Percentiles rank a stretch among this genome's conserved stretches.
Conservation (phyloP, 2,113 vertebrate species). For the Rhinoderma darwinii region DNA sequence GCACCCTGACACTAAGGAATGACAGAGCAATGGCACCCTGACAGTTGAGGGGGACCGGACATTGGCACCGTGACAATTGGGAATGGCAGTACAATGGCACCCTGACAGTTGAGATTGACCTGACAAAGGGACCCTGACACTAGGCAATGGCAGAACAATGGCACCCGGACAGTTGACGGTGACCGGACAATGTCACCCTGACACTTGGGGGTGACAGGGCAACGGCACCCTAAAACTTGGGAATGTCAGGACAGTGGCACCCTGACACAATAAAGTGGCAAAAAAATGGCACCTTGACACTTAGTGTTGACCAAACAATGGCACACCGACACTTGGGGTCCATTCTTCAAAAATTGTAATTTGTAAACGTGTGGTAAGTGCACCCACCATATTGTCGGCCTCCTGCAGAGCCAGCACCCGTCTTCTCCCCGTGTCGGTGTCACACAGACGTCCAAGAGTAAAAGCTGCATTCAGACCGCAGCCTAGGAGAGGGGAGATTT, state of each 20-base stretch:
- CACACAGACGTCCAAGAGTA: slow-evolving; percentile 66
- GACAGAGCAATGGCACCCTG: neutral
- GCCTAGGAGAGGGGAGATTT: slow-evolving; percentile 51
- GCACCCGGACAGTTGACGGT: neutral
- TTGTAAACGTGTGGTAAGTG: neutral
- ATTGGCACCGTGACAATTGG: neutral
- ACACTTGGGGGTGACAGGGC: neutral
- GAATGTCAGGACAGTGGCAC: neutral
- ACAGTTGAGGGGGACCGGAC: neutral
- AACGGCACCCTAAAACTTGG: neutral
- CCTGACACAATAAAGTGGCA: too few relatives aligned
- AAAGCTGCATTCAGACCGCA: slow-evolving; percentile 69
- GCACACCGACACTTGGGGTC: neutral
- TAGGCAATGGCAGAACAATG: neutral
- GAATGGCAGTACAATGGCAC: too few relatives aligned
- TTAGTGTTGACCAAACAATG: neutral
- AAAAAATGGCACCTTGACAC: neutral
- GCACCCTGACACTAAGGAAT: neutral
- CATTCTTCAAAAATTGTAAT: too few relatives aligned
- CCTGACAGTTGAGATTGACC: neutral
- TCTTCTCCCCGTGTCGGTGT: slow-evolving; percentile 53
- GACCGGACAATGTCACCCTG: neutral
- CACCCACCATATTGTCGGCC: slow-evolving; percentile 63
- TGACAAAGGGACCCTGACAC: neutral
- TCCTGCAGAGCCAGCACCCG: slow-evolving; percentile 59